These are phyloP conservation scores for Cliona cf. orientalis DNA, from an alignment of 37 sponge, comb jelly and placozoan genomes.

Conservation along the genomic window DNA sequence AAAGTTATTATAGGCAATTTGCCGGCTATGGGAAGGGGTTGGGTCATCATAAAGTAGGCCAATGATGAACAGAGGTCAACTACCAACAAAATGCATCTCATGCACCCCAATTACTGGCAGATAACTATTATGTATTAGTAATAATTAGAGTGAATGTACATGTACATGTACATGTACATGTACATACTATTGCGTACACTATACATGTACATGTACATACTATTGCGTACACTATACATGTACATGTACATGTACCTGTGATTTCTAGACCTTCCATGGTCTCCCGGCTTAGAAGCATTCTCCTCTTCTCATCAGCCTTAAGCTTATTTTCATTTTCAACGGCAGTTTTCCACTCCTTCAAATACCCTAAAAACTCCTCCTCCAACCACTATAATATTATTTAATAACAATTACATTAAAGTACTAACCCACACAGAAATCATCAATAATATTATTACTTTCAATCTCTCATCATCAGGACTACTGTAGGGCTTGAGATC, in stretches of 20 bases:
- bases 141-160: no score
- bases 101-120: no score
- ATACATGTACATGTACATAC: no score
- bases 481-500: constrained; percentile 26
- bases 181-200: no score
- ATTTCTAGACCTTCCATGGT: constrained; percentile 37
- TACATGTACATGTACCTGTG: constrained; percentile 46
- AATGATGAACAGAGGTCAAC: no score
- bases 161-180: not conserved
- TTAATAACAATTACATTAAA: not conserved
- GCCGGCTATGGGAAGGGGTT: no score
- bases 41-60: no score
- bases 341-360: constrained; percentile 33
- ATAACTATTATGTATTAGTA: no score
- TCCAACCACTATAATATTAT: constrained; percentile 28
- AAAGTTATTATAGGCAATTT: no score
- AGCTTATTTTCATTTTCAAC: not conserved
- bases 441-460: not conserved
- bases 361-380: constrained; percentile 32
- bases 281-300: constrained; percentile 31
- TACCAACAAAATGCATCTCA: no score
- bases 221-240: no score
- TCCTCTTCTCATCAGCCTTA: constrained; percentile 7
- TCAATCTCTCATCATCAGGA: constrained; percentile 23
- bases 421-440: not conserved